These are phyloP conservation scores for Horisme vitalbata DNA, from an alignment of 2,888 invertebrate species.

Conservation along the genomic window DNA sequence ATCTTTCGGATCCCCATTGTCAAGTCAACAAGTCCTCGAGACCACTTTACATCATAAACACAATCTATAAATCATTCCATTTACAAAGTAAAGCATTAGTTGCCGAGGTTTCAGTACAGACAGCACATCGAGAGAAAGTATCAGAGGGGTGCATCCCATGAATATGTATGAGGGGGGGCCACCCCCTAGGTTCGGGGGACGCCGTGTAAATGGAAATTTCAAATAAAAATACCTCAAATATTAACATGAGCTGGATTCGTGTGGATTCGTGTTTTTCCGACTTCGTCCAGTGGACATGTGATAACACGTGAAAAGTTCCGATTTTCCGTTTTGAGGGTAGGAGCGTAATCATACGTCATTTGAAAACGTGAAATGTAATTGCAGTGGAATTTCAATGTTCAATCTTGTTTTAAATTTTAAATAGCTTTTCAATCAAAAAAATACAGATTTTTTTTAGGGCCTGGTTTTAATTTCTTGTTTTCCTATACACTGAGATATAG, in stretches of 20 bases:
- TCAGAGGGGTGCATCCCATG: slow-evolving; percentile 83
- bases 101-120: slow-evolving; percentile 59
- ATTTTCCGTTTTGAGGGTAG: slow-evolving; percentile 25
- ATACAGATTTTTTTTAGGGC: too few species aligned
- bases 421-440: too few species aligned
- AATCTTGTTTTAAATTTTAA: too few species aligned
- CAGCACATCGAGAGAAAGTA: slow-evolving; percentile 69
- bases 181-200: slow-evolving; percentile 40
- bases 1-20: slow-evolving; percentile 1
- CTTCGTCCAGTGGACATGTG: slow-evolving; percentile 56
- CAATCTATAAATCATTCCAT: slow-evolving; percentile 48
- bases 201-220: slow-evolving; percentile 82
- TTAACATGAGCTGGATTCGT: slow-evolving; percentile 80
- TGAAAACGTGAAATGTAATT: neutral
- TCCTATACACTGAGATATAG: too few species aligned
- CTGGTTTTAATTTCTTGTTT: too few species aligned
- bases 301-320: slow-evolving; percentile 58
- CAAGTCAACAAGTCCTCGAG: slow-evolving; percentile 29
- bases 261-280: slow-evolving; percentile 75
- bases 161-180: slow-evolving; percentile 84
- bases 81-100: slow-evolving; percentile 49
- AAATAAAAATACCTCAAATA: slow-evolving; percentile 83
- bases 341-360: slow-evolving; percentile 10
- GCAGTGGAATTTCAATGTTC: neutral
- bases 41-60: slow-evolving; percentile 31